These are phyloP conservation scores for Netelia virgata DNA, from an alignment of 2,888 invertebrate genomes.

Conservation along the genomic window DNA sequence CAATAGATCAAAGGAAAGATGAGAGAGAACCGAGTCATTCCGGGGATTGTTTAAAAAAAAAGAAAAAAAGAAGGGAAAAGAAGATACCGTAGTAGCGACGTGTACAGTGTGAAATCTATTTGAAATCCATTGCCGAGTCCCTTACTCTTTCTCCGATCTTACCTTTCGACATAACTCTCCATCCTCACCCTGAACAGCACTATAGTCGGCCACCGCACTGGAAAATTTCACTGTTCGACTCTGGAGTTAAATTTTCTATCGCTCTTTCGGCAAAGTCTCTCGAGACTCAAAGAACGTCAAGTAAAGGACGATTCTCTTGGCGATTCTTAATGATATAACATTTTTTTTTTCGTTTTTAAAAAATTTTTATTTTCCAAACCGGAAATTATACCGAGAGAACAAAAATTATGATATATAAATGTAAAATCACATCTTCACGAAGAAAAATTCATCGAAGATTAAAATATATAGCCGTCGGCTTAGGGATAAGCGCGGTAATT, in stretches of 20 bases:
- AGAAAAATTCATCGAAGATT: neutral
- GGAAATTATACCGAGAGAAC: too few species aligned
- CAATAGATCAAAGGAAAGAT: slow-evolving; percentile 80
- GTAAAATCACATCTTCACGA: neutral
- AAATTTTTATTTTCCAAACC: neutral
- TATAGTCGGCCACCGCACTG: slow-evolving; percentile 2
- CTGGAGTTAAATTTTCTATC: slow-evolving; percentile 9
- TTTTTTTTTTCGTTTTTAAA: too few species aligned
- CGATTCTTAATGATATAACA: too few species aligned
- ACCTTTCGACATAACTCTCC: slow-evolving; percentile 24
- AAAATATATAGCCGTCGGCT: neutral
- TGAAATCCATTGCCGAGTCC: slow-evolving; percentile 51
- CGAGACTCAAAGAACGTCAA: neutral
- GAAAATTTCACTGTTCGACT: slow-evolving; percentile 29
- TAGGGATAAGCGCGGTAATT: neutral
- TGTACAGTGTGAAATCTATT: slow-evolving; percentile 58
- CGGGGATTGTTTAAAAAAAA: slow-evolving; percentile 60
- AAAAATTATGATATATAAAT: too few species aligned
- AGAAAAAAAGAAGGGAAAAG: neutral
- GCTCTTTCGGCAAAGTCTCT: neutral
- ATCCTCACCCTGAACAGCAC: neutral
- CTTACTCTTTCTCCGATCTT: neutral
- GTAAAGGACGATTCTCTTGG: too few species aligned
- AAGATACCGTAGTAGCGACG: neutral
- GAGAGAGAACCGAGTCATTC: slow-evolving; percentile 65